Percentiles rank a stretch among this genome's conserved stretches.
phyloP scores from a whole-genome alignment of 2,888 invertebrate species.

The Vesta saturnalis region DNA sequence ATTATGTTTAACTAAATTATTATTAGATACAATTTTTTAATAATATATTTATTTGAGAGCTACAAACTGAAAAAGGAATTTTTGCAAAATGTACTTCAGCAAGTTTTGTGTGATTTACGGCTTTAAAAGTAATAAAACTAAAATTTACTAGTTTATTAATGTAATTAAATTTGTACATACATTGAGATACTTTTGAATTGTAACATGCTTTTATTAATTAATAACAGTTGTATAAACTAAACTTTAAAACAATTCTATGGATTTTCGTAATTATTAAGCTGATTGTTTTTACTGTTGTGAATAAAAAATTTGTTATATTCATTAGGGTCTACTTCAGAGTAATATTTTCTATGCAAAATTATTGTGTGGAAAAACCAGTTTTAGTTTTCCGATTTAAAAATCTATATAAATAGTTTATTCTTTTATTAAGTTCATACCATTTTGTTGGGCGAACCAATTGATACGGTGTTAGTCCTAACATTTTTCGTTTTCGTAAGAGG shows the following conservation, averaged over 20 bases:
- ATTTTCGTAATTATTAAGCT: slow-evolving; percentile 53
- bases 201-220: slow-evolving; percentile 47
- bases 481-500: slow-evolving; percentile 76
- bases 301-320: slow-evolving; percentile 27
- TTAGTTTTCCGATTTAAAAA: slow-evolving; percentile 84
- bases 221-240: slow-evolving; percentile 40
- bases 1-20: too few relatives aligned
- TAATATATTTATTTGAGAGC: too few relatives aligned
- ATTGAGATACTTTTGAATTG: slow-evolving; percentile 42
- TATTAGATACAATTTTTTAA: too few relatives aligned
- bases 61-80: not conserved
- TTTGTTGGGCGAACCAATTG: slow-evolving; percentile 77
- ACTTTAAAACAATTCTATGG: slow-evolving; percentile 53
- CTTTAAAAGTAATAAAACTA: slow-evolving; percentile 22
- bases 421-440: slow-evolving; percentile 79
- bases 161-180: slow-evolving; percentile 46
- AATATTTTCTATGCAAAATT: too few relatives aligned
- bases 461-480: slow-evolving; percentile 68
- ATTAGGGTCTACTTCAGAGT: not conserved
- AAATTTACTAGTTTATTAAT: slow-evolving; percentile 20
- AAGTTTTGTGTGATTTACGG: slow-evolving; percentile 14
- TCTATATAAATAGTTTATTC: slow-evolving; percentile 78
- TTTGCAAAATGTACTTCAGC: too few relatives aligned
- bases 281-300: slow-evolving; percentile 51
- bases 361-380: slow-evolving; percentile 63